Evolutionary conservation across 2,113 vertebrate species (phyloP), one percentile per base, ranked within the genome.

Genomic region (Odocoileus hemionus): DNA sequence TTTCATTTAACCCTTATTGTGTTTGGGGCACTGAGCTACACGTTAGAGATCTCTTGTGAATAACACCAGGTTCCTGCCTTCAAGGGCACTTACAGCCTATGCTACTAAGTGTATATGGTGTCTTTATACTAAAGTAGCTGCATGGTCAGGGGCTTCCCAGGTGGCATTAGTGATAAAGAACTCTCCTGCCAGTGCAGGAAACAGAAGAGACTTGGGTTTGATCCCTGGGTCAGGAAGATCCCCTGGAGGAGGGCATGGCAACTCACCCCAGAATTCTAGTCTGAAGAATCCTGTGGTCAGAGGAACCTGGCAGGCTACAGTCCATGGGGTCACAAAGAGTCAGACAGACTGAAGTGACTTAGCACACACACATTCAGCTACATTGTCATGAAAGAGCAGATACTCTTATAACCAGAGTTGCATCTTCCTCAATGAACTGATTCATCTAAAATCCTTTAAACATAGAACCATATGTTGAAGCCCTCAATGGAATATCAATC

Each of bases 401-500:
- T 0, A 3, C 33, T 5, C 78, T 39, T 70, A 15, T n/a, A 19
- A 43, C 11, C 52, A 23, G 57, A 33, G 39, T 0, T 57, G n/a
- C 17, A 25, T 30, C 57, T 17, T 50, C 9, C 79, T 84, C 52
- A 0, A 3, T 33, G 67, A 45, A 28, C n/a, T 91, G 50, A 28
- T 80, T 95, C 15, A 21, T 87, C 79, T 90, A 15, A 87, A 93
- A 80, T 64, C 92, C 89, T 96, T 61, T 93, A 50, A 50, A 58
- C 50, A 13, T 45, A 79, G 86, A 92, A 28, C 55, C 78, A 50
- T 39, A 43, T 58, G 89, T 13, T 45, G 89, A 92, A 92, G 50
- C 30, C 26, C 84, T 92, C 11, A 39, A 87, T 54, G 74, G 96
- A 94, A 83, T 93, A 90, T 92, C 89, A 95, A 95, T 80, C 92